Evolutionary conservation across 2,113 vertebrate genomes (phyloP).

Genomic region (Fregata magnificens): DNA sequence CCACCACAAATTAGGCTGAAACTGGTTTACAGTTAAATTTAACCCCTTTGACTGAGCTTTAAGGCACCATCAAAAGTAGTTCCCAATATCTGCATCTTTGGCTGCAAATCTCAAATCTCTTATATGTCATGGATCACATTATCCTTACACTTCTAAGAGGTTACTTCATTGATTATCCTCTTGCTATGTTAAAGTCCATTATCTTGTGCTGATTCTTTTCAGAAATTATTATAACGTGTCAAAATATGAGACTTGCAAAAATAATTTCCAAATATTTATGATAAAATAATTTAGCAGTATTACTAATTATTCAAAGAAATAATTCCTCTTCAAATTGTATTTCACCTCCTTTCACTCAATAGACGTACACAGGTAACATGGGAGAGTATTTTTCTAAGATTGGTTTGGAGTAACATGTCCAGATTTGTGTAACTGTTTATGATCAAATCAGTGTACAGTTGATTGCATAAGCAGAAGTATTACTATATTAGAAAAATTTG

Average conservation of each 20-base stretch:
- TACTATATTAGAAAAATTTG: background rate
- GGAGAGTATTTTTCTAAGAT: background rate
- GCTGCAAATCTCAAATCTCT: background rate
- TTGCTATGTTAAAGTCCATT: background rate
- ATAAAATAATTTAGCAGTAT: background rate
- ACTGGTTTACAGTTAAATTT: background rate
- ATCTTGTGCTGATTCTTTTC: background rate
- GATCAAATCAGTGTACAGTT: background rate
- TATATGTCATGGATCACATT: background rate
- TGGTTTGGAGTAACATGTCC: background rate
- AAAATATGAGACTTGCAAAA: background rate
- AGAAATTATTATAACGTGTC: background rate
- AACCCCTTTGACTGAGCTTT: background rate
- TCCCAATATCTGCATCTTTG: background rate
- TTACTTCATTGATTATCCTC: background rate
- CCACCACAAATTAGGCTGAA: background rate
- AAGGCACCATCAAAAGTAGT: background rate
- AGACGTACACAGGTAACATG: background rate
- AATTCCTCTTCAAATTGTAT: background rate
- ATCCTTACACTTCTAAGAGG: background rate
- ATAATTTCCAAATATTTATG: background rate
- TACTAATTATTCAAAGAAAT: background rate
- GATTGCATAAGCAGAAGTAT: background rate
- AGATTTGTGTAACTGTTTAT: background rate
- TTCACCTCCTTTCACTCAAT: background rate